A percentile compares a stretch with the other conserved stretches of the same genome.
Conservation (phyloP, 2,113 vertebrate species). For the Odontesthes bonariensis region DNA sequence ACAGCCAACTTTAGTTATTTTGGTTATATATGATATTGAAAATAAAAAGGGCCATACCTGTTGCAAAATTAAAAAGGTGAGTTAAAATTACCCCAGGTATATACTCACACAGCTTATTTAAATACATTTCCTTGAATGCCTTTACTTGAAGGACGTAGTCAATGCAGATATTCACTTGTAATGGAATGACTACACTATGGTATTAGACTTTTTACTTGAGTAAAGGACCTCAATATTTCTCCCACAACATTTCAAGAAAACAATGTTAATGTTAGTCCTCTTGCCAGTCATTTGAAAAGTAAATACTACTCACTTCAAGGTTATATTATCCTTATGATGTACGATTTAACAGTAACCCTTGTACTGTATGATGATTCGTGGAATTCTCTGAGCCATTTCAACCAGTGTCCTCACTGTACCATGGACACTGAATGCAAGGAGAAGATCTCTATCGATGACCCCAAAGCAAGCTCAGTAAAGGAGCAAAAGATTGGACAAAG, state of each 20-base stretch:
- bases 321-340: neutral
- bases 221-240: neutral
- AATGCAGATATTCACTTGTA: too few species aligned
- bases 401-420: slow-evolving; percentile 44
- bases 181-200: too few species aligned
- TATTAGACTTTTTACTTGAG: neutral
- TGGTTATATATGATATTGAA: too few species aligned
- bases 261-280: too few species aligned
- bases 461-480: slow-evolving; percentile 3
- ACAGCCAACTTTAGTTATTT: too few species aligned
- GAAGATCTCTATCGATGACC: slow-evolving; percentile 32
- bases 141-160: too few species aligned
- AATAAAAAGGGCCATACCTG: too few species aligned
- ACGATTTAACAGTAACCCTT: slow-evolving; percentile 1
- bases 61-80: too few species aligned
- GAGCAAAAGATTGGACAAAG: slow-evolving; percentile 2
- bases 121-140: too few species aligned
- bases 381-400: slow-evolving; percentile 42
- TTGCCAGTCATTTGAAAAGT: neutral
- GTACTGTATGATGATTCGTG: slow-evolving; percentile 28
- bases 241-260: neutral
- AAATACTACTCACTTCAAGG: neutral
- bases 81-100: too few species aligned
- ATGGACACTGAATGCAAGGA: slow-evolving; percentile 38
- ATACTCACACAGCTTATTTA: too few species aligned